These are phyloP conservation scores for Euleptes europaea DNA, from an alignment of 2,113 vertebrate genomes.

Conservation along the genomic window DNA sequence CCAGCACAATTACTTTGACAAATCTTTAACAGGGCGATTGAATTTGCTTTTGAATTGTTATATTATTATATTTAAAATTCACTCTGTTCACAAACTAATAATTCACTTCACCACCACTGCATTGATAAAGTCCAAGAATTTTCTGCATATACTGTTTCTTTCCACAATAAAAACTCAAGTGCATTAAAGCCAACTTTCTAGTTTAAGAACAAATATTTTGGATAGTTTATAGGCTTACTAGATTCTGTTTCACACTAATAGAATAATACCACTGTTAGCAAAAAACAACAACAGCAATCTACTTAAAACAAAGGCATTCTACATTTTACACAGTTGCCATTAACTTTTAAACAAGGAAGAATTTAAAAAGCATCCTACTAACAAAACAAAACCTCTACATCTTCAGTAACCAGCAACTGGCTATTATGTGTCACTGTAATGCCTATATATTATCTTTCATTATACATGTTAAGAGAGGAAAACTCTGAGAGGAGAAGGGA, in stretches of 20 bases:
- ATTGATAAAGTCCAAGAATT: background rate
- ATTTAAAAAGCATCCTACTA: constrained; percentile 45
- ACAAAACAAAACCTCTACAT: background rate
- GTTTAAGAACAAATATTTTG: background rate
- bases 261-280: background rate
- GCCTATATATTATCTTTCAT: background rate
- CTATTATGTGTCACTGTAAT: background rate
- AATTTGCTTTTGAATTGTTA: background rate
- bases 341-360: constrained; percentile 25
- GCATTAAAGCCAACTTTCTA: constrained; percentile 3
- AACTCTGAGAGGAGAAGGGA: too few relatives aligned
- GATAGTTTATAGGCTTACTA: constrained; percentile 14
- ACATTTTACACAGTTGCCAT: constrained; percentile 9
- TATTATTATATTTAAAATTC: background rate
- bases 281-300: constrained; percentile 6
- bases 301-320: background rate
- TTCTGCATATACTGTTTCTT: background rate
- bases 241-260: background rate
- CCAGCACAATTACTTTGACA: too few relatives aligned
- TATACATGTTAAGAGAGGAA: too few relatives aligned
- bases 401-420: constrained; percentile 12
- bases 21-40: too few relatives aligned
- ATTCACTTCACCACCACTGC: background rate
- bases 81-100: background rate
- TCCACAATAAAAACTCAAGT: background rate